A percentile compares a stretch with the other conserved stretches of the same genome.
Conservation (phyloP, 2,888 invertebrate genomes). For the Sesia apiformis region DNA sequence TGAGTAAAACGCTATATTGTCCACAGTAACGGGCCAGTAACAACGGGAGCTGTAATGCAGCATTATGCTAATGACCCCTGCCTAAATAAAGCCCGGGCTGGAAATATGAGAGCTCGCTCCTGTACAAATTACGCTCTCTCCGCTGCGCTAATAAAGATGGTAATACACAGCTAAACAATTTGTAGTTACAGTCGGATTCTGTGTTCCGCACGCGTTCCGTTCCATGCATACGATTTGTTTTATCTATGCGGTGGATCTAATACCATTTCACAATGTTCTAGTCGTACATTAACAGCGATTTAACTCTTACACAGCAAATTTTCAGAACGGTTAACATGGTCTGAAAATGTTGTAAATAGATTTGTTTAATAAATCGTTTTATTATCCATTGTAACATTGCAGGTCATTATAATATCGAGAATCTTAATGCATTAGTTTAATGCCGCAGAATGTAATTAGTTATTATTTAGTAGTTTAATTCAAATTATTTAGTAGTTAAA, state of each 20-base stretch:
- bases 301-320: background rate
- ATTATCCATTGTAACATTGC: too few relatives aligned
- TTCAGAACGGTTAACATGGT: background rate
- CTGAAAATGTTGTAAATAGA: too few relatives aligned
- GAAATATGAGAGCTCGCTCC: slow-evolving; percentile 49
- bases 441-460: too few relatives aligned
- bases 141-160: slow-evolving; percentile 48
- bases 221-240: slow-evolving; percentile 6
- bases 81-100: slow-evolving; percentile 53
- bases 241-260: slow-evolving; percentile 1
- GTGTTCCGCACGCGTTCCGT: slow-evolving; percentile 6
- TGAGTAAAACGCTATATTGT: slow-evolving; percentile 21
- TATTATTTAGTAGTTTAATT: too few relatives aligned
- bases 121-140: slow-evolving; percentile 49
- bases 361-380: too few relatives aligned
- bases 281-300: background rate
- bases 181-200: slow-evolving; percentile 21
- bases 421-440: too few relatives aligned
- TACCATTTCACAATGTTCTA: background rate
- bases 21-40: slow-evolving; percentile 11
- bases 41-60: slow-evolving; percentile 37
- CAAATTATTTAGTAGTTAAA: too few relatives aligned
- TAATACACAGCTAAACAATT: slow-evolving; percentile 46
- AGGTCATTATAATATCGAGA: too few relatives aligned
- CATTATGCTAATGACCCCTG: slow-evolving; percentile 49